These are phyloP conservation scores for Clangula hyemalis DNA, from an alignment of 2,797 vertebrate species.

Conservation along the genomic window DNA sequence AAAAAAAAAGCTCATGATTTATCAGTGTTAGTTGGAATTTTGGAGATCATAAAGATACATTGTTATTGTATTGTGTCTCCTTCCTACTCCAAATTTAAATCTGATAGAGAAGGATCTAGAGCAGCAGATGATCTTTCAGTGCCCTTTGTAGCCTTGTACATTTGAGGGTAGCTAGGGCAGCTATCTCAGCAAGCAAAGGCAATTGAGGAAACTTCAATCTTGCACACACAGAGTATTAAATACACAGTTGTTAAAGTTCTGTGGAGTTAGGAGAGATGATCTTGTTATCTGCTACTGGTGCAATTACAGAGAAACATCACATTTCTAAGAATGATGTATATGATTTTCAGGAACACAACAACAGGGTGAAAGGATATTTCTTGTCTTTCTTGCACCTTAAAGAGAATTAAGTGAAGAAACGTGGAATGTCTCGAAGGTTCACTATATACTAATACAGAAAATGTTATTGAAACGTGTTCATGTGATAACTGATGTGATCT, in stretches of 20 bases:
- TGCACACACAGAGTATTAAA: no score
- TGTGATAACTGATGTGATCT: not conserved
- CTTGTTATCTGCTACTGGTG: not conserved
- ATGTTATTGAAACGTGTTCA: accelerated
- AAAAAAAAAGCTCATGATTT: not conserved
- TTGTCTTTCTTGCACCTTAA: not conserved
- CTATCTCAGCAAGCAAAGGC: not conserved
- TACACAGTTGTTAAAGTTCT: not conserved
- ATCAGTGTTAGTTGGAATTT: not conserved
- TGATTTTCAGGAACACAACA: not conserved
- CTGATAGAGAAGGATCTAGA: not conserved
- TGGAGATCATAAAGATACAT: not conserved
- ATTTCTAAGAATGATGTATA: not conserved
- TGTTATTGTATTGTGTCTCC: not conserved
- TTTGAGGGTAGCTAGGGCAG: not conserved
- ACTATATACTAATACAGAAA: not conserved
- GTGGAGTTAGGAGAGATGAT: not conserved
- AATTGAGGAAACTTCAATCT: not conserved
- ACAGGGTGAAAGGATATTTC: not conserved
- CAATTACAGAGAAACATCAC: not conserved
- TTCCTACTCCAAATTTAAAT: not conserved
- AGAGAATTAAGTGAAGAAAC: not conserved
- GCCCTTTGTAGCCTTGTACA: not conserved
- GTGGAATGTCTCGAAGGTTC: not conserved
- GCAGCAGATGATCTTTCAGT: not conserved